Evolutionary conservation across 2,113 vertebrate genomes (phyloP), one percentile per base, ranked within the genome.

Genomic region (Sturnus vulgaris): DNA sequence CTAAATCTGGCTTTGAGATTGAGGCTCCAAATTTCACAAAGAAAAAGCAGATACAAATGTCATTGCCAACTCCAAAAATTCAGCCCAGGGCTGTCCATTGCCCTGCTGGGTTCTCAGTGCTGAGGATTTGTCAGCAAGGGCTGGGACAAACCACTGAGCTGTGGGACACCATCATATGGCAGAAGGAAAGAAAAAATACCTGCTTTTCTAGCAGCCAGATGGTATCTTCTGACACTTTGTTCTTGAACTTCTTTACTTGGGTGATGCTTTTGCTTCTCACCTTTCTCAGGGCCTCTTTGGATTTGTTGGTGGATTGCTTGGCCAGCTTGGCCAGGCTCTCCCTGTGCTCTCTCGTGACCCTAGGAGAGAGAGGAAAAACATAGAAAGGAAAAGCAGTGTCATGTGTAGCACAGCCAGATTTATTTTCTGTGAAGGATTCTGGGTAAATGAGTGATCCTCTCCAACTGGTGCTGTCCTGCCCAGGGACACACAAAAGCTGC

Each of bases 271-370:
- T 98, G 25, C 98, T 92, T 9, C 99, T 98, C 27, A 99, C 98
- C 63, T 95, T 99, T 87, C 99, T 98, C 94, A 99, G 95, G 0
- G 98, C 98, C 28, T 99, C 99, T 96, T 99, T 99, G 71, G 99
- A 98, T 85, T 99, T 99, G 98, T 99, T 99, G 96, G 98, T 98
- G 18, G 98, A 96, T 97, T 99, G 99, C 88, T 99, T 99, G 83
- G 99, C 99, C 55, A 99, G 89, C 95, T 99, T 99, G 83, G 94
- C 93, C 50, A 99, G 97, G 97, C 97, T 99, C 95, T 99, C 99
- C 69, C 99, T 94, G 97, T 99, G 99, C 64, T 99, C 99, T 3
- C 99, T 98, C 0, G 99, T 99, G 47, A 99, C 98, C 96, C 99
- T 99, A 18, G 86, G 15, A 76, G 75, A 1, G 4, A 77, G 15